Percentiles rank a stretch among this genome's conserved stretches.
Evolutionary conservation across 2,113 vertebrate species (phyloP).

Genomic region (Pelecanoides urinatrix): DNA sequence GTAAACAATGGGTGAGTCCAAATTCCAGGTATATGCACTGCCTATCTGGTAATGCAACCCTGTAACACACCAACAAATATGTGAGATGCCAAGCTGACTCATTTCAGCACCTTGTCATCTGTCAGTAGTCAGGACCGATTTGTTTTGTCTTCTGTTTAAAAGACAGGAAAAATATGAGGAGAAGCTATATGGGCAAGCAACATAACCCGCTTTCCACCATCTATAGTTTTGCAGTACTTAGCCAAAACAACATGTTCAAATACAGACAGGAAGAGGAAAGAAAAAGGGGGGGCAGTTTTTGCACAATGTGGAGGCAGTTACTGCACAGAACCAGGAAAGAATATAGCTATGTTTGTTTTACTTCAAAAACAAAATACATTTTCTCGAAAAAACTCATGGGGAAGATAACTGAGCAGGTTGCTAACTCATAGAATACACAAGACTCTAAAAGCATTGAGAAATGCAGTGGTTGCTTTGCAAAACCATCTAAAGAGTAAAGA

Average conservation of each 20-base stretch:
- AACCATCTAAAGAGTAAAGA: not conserved
- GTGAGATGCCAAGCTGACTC: not conserved
- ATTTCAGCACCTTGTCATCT: not conserved
- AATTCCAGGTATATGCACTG: not conserved
- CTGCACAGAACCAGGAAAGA: not conserved
- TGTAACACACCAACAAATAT: not conserved
- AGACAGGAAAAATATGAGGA: not conserved
- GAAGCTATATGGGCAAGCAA: not conserved
- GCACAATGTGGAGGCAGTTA: not conserved
- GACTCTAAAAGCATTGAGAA: not conserved
- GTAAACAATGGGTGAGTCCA: not conserved
- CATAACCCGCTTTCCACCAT: accelerated
- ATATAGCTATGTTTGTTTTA: accelerated
- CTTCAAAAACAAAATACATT: not conserved
- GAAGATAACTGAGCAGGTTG: not conserved
- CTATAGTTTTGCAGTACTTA: accelerated
- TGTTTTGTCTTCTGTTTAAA: not conserved
- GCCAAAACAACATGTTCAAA: not conserved
- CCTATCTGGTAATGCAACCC: not conserved
- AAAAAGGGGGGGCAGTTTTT: not conserved
- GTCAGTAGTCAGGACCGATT: not conserved
- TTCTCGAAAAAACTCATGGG: no score
- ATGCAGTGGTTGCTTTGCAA: not conserved
- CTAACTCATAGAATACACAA: no score
- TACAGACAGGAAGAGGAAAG: not conserved